Evolutionary conservation across 2,888 invertebrate genomes (phyloP), one percentile per base, ranked within the genome.

Genomic region (Hirtodrosophila cameraria): DNA sequence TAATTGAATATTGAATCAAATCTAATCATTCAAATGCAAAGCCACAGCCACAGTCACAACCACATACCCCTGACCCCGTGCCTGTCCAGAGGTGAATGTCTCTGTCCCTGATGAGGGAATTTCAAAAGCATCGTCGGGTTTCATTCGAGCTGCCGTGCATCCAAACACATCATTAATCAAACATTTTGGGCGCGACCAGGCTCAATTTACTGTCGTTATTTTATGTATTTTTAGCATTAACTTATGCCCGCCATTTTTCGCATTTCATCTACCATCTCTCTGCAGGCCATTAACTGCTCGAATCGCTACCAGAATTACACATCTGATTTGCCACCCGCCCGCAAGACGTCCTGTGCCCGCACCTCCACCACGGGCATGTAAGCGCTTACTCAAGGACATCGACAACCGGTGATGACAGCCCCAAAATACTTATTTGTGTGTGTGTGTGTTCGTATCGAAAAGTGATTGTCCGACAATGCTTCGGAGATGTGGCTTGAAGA

Each of bases 201-300:
- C 63, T 36, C 57, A 61, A 66, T 67, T 68, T 60, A 61, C 49
- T 49, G 62, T 62, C 52, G 61, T 58, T 58, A 60, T 59, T 62
- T 67, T 62, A 67, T 81, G 58, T 75, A 79, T 64, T 64, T 74
- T 71, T 42, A 50, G 61, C 59, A 75, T 69, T 75, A 65, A 66
- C 60, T 69, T 74, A 65, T 63, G 58, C 33, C 41, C 43, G 8
- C 1, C 31, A 25, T 31, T 58, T 48, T 38, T 54, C 16, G 43
- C 45, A 15, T 59, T 38, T 25, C 55, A 49, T 52, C n/a, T 54
- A 15, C 25, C 48, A 30, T 55, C 31, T 63, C 55, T 72, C 43
- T 82, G 39, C 61, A 90, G 90, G 90, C 88, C 50, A 81, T 90
- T 39, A 86, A 88, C 65, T 90, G 89, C 63, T 85, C 89, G 31